A percentile compares a stretch with the other conserved stretches of the same genome.
Conservation (phyloP, 2,797 vertebrate species). For the Periparus ater region DNA sequence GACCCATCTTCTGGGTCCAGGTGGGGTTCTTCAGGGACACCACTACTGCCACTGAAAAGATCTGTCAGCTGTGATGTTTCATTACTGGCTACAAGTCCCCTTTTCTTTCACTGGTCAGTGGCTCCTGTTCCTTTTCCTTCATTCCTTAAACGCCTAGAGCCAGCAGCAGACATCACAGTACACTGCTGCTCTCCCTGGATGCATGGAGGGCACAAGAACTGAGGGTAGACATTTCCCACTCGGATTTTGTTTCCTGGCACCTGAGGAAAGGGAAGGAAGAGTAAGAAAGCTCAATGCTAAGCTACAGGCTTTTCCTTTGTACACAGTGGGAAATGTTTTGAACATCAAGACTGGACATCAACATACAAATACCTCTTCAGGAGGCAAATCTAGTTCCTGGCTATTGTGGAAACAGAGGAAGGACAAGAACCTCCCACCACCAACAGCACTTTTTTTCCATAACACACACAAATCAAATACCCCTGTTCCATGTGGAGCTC, state of each 20-base stretch:
- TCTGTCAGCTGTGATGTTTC: fast-evolving
- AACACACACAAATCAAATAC: neutral
- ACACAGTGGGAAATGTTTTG: neutral
- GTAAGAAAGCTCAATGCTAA: neutral
- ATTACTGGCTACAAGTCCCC: neutral
- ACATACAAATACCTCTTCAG: neutral
- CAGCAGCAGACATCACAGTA: neutral
- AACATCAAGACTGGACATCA: neutral
- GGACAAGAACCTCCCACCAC: neutral
- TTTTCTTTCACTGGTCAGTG: neutral
- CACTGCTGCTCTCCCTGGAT: neutral
- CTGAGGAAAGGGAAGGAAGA: neutral
- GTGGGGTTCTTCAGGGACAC: neutral
- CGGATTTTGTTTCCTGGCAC: neutral
- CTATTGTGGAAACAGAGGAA: neutral
- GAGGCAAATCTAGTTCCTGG: neutral
- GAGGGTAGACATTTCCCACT: neutral
- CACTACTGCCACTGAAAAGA: neutral
- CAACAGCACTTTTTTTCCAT: neutral
- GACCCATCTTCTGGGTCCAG: neutral
- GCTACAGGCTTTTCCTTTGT: neutral
- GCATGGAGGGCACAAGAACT: neutral
- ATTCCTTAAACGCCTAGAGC: fast-evolving
- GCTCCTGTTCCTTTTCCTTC: neutral
- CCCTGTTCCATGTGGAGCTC: neutral